Evolutionary conservation across 2,113 vertebrate species (phyloP).

Genomic region (Cariama cristata): DNA sequence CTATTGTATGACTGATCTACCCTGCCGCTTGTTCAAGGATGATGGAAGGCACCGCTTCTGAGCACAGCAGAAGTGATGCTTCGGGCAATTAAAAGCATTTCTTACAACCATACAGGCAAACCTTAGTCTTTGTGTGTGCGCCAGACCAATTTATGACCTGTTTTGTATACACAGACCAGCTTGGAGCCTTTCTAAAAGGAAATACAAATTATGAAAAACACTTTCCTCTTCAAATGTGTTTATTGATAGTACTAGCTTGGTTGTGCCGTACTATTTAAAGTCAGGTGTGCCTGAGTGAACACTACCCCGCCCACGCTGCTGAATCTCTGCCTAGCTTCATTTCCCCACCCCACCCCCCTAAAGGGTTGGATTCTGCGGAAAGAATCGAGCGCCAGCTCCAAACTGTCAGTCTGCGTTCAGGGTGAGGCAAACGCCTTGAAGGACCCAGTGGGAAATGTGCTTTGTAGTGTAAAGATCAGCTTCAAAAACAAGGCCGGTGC

Average conservation of each 20-base stretch:
- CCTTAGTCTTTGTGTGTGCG: neutral
- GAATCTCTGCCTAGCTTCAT: accelerated
- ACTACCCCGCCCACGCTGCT: accelerated
- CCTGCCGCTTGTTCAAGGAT: slow-evolving; percentile 7
- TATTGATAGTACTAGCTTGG: neutral
- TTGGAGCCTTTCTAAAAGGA: neutral
- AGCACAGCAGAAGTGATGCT: slow-evolving; percentile 24
- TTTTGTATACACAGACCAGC: no score
- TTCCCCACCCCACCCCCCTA: accelerated
- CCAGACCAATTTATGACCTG: neutral
- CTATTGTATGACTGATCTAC: neutral
- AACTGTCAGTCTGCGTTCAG: slow-evolving; percentile 82
- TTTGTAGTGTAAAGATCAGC: slow-evolving; percentile 87
- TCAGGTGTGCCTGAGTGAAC: neutral
- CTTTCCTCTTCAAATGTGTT: neutral
- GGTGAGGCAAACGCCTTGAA: slow-evolving; percentile 90
- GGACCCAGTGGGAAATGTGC: slow-evolving; percentile 94
- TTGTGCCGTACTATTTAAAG: neutral
- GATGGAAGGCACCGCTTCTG: slow-evolving; percentile 10
- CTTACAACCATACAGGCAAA: slow-evolving; percentile 39
- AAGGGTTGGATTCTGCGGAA: no score
- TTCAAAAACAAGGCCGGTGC: slow-evolving; percentile 91
- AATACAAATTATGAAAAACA: neutral
- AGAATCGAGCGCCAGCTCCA: accelerated
- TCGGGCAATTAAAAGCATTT: slow-evolving; percentile 68